These are phyloP conservation scores for Ahaetulla prasina DNA, from an alignment of 2,113 vertebrate species.

Conservation along the genomic window DNA sequence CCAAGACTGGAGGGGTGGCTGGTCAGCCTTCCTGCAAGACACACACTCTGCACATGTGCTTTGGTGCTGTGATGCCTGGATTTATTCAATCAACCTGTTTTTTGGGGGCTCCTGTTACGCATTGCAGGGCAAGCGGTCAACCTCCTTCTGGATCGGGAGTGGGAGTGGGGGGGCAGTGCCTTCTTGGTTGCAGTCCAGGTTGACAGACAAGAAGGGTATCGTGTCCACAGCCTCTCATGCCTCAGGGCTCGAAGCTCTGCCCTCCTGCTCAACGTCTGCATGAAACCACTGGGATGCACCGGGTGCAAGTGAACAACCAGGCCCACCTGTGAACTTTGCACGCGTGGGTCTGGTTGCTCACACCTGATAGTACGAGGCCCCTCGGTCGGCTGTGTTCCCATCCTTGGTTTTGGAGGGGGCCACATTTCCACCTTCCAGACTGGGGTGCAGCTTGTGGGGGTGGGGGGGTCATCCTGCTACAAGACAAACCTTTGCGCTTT, in stretches of 20 bases:
- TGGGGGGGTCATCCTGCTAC: not conserved
- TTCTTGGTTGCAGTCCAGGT: not conserved
- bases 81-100: not conserved
- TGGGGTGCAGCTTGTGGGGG: not conserved
- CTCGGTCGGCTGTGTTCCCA: fast-evolving
- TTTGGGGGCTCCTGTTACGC: no score
- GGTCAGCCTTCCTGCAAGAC: not conserved
- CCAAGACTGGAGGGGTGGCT: not conserved
- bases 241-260: not conserved
- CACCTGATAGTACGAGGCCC: not conserved
- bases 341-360: no score
- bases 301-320: no score
- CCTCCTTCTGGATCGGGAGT: not conserved
- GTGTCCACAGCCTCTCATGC: fast-evolving
- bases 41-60: not conserved
- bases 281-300: not conserved
- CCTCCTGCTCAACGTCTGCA: not conserved
- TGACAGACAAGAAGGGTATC: not conserved
- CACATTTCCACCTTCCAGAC: not conserved
- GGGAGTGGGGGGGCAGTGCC: no score
- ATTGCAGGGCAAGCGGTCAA: fast-evolving
- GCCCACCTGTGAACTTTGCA: not conserved
- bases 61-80: not conserved
- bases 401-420: not conserved
- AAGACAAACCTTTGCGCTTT: not conserved